A percentile compares a stretch with the other conserved stretches of the same genome.
These are phyloP conservation scores for Mercenaria mercenaria DNA, from an alignment of 1,140 invertebrate species.

Conservation along the genomic window DNA sequence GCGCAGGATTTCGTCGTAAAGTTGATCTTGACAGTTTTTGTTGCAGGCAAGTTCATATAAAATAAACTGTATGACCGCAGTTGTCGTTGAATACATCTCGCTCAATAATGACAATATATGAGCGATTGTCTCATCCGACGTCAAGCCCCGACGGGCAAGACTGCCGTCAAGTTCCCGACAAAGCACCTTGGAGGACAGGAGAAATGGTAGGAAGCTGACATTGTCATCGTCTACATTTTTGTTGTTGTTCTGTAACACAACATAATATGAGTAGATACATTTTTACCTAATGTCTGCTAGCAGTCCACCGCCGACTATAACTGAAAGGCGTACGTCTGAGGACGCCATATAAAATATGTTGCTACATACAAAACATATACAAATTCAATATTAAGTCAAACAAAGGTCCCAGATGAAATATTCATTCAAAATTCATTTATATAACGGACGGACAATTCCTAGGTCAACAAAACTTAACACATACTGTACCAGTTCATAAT, in stretches of 20 bases:
- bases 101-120: conserved; percentile 72
- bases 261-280: too few species aligned
- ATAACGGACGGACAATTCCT: too few species aligned
- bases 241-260: conserved; percentile 63
- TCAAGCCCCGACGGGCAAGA: conserved; percentile 64
- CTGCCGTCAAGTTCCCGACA: conserved; percentile 61
- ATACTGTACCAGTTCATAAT: too few species aligned
- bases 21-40: conserved; percentile 66
- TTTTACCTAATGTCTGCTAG: background rate
- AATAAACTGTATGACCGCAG: conserved; percentile 71
- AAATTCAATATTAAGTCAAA: too few species aligned
- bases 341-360: background rate
- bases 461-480: too few species aligned
- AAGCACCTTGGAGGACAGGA: conserved; percentile 28
- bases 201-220: background rate
- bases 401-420: too few species aligned
- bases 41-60: conserved; percentile 75
- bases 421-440: too few species aligned
- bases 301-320: background rate
- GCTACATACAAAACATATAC: background rate
- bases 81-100: conserved; percentile 72
- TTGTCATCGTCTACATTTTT: conserved; percentile 13
- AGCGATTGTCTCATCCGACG: conserved; percentile 74
- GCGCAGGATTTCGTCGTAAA: conserved; percentile 64
- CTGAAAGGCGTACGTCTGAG: background rate